Evolutionary conservation across 2,888 invertebrate genomes (phyloP), one percentile per base, ranked within the genome.

Genomic region (Galerucella pusilla): DNA sequence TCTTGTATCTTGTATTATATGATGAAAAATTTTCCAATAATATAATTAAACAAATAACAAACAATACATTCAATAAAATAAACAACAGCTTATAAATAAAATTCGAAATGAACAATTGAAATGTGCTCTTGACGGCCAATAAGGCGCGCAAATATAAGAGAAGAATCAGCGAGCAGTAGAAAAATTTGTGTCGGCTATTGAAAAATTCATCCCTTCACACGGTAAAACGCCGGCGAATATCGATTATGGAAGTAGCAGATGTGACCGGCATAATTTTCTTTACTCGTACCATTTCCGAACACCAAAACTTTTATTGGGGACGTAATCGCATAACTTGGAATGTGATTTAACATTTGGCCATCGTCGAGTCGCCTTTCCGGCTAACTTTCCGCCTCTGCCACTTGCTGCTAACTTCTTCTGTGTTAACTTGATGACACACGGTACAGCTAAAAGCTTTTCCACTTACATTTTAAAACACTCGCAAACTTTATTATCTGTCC

Each of bases 241-340:
- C 81, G 84, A 84, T 84, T 84, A 83, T 83, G 81, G 84, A 83
- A 82, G 84, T 80, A 81, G 81, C 83, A 84, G 84, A 83, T 84
- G 84, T 83, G 84, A 83, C 83, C 82, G 78, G 83, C 84, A 84
- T 75, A 75, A 75, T 75, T 84, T 82, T 80, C 80, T 81, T 80
- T 79, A 80, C 81, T 79, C 80, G 80, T 80, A 80, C 80, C 81
- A 80, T 81, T 81, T 81, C 82, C 77, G 78, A 82, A 80, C 79
- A 79, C 79, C 78, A 77, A 80, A 83, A 83, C 80, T 83, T 83
- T 83, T 83, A 83, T 83, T 83, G 80, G 80, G 78, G 77, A 80
- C 82, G 82, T 84, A 84, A 84, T 84, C 84, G 84, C 80, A 81
- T 83, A 84, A 84, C 82, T 85, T 85, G 81, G 82, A 83, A 84